phyloP scores from a whole-genome alignment of 1,140 invertebrate genomes.

The Battus philenor region DNA sequence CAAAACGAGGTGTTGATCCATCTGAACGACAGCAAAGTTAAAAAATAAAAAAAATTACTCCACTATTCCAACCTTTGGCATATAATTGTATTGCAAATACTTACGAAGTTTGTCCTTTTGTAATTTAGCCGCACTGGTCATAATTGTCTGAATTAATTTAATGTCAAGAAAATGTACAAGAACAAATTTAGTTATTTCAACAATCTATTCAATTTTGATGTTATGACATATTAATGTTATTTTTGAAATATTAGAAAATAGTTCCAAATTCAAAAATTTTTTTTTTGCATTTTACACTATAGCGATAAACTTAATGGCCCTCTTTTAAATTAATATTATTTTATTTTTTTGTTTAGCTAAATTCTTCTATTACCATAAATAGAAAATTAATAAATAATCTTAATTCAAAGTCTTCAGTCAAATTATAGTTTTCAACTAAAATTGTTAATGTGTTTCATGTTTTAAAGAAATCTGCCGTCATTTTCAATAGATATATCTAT shows the following conservation, averaged over 20 bases:
- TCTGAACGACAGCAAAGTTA: constrained; percentile 15
- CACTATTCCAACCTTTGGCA: no score
- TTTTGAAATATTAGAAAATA: constrained; percentile 5
- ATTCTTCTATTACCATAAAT: no score
- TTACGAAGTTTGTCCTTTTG: constrained; percentile 55
- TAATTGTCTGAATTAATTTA: constrained; percentile 21
- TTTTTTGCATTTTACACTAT: no score
- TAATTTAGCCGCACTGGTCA: constrained; percentile 40
- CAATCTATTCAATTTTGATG: constrained; percentile 38
- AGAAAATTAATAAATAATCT: no score
- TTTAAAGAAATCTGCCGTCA: no score
- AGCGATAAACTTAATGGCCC: no score
- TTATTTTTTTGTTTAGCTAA: no score
- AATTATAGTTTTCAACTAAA: no score
- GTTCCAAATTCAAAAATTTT: constrained; percentile 9
- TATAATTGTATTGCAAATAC: constrained; percentile 18
- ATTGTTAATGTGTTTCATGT: no score
- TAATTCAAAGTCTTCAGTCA: no score
- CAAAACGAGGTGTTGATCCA: constrained; percentile 29
- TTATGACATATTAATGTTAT: constrained; percentile 16
- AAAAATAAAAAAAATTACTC: background rate
- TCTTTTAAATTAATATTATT: no score
- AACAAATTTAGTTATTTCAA: constrained; percentile 13
- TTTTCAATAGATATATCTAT: no score
- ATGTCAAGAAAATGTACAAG: constrained; percentile 18